Conservation (phyloP, 2,888 invertebrate species). For the Leistus spinibarbis region DNA sequence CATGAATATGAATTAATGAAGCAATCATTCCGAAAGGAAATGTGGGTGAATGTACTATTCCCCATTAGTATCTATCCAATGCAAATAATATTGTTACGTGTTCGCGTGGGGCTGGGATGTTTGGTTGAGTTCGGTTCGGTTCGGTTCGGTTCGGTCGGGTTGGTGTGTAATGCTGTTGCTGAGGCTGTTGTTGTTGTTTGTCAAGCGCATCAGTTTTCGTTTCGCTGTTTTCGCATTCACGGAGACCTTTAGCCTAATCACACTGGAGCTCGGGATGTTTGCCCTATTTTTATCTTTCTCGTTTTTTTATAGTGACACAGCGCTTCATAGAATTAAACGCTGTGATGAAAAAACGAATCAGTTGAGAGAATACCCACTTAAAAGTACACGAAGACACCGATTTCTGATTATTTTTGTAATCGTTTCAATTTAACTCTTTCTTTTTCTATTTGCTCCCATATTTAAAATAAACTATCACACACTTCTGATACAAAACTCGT, state of each 20-base stretch:
- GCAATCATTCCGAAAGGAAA: not conserved
- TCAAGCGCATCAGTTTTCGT: not conserved
- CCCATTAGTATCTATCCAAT: not conserved
- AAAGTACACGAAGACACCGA: not conserved
- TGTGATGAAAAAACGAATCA: not conserved
- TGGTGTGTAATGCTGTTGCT: not conserved
- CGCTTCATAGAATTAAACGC: not conserved
- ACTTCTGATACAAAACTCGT: too few species aligned
- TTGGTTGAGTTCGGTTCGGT: too few species aligned
- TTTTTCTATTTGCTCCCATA: too few species aligned
- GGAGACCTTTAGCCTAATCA: constrained; percentile 27
- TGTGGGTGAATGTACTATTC: not conserved
- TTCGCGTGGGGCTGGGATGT: not conserved
- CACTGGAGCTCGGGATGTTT: not conserved
- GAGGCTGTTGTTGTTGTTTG: constrained; percentile 1
- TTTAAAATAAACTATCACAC: too few species aligned
- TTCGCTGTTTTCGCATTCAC: constrained; percentile 2
- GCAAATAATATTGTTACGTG: not conserved
- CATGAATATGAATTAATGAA: not conserved
- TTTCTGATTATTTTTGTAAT: not conserved
- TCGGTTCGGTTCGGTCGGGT: too few species aligned
- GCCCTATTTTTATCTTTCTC: not conserved
- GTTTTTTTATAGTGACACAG: not conserved
- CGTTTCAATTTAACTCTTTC: too few species aligned
- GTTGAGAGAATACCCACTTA: not conserved